phyloP scores from a whole-genome alignment of 2,888 invertebrate species.

The Limnephilus marmoratus region DNA sequence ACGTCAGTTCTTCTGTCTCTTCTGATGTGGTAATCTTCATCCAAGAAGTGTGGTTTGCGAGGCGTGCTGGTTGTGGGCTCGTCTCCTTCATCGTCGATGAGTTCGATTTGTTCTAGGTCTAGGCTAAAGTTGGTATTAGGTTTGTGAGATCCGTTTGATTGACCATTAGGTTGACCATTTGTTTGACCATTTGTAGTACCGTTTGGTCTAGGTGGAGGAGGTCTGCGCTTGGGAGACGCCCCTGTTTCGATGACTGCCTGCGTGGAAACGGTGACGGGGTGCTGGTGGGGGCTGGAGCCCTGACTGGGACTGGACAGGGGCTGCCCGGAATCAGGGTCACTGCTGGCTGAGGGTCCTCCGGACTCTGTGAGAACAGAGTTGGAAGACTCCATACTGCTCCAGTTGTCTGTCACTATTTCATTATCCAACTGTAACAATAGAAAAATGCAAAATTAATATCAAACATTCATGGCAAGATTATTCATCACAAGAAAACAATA shows the following conservation, averaged over 20 bases:
- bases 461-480: not conserved
- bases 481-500: not conserved
- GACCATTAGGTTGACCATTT: slow-evolving; percentile 2
- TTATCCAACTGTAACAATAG: slow-evolving; percentile 78
- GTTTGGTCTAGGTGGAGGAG: slow-evolving; percentile 19
- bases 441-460: not conserved
- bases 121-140: slow-evolving; percentile 47
- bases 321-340: slow-evolving; percentile 68
- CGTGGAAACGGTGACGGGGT: slow-evolving; percentile 49
- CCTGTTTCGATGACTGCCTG: slow-evolving; percentile 56
- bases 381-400: slow-evolving; percentile 78
- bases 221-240: slow-evolving; percentile 47
- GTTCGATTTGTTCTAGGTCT: slow-evolving; percentile 68
- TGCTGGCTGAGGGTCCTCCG: slow-evolving; percentile 75
- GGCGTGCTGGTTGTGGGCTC: slow-evolving; percentile 68
- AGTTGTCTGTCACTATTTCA: slow-evolving; percentile 78
- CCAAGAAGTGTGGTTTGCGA: slow-evolving; percentile 79
- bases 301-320: slow-evolving; percentile 66
- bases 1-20: slow-evolving; percentile 74
- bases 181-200: slow-evolving; percentile 32
- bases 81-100: slow-evolving; percentile 71
- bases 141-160: slow-evolving; percentile 45
- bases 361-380: slow-evolving; percentile 77
- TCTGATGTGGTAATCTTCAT: slow-evolving; percentile 79
- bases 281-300: slow-evolving; percentile 55